These are phyloP conservation scores for Pomatostomus ruficeps DNA, from an alignment of 2,113 vertebrate species.

Conservation along the genomic window DNA sequence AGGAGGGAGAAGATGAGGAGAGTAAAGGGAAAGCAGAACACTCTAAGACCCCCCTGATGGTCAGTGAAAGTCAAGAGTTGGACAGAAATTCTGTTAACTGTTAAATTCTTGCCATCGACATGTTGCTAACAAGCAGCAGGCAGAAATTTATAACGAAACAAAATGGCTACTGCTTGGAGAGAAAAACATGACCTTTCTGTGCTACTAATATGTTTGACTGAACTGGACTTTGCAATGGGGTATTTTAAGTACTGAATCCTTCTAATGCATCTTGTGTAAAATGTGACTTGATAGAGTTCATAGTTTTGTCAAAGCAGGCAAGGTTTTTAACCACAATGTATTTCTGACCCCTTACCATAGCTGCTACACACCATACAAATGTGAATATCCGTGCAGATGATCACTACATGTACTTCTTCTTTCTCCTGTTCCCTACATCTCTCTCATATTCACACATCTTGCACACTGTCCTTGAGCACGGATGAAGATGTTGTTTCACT, in stretches of 20 bases:
- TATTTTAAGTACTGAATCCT: neutral
- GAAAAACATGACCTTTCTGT: neutral
- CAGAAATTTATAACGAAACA: neutral
- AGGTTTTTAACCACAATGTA: neutral
- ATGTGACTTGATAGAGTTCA: neutral
- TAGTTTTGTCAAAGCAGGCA: neutral
- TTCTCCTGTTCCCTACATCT: neutral
- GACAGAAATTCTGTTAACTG: constrained; percentile 61
- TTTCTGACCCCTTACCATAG: neutral
- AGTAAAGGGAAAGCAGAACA: neutral
- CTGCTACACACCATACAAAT: constrained; percentile 1
- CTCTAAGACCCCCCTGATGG: neutral
- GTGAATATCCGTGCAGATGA: neutral
- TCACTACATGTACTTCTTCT: neutral
- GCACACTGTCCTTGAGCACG: neutral
- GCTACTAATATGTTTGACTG: neutral
- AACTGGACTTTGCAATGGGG: neutral
- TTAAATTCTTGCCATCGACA: neutral
- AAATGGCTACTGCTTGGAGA: neutral
- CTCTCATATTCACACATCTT: neutral
- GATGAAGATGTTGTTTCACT: neutral
- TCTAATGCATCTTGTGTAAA: neutral
- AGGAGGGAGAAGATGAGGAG: neutral
- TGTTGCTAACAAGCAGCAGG: neutral
- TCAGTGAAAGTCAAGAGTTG: constrained; percentile 35